Evolutionary conservation across 2,797 vertebrate genomes (phyloP), one percentile per base, ranked within the genome.

Genomic region (Cuniculus paca): DNA sequence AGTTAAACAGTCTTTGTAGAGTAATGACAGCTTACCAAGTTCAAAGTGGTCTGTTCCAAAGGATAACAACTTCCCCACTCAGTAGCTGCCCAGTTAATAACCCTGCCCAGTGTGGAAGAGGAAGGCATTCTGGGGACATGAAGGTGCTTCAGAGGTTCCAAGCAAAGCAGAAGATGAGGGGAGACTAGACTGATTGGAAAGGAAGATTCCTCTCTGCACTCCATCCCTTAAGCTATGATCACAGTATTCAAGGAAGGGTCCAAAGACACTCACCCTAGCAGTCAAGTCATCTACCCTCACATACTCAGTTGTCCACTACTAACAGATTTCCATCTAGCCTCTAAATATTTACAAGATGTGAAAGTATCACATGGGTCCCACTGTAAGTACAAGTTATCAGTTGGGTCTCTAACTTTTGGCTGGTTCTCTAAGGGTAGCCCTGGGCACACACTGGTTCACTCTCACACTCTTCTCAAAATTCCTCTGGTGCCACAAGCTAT

Each of bases 1-100:
- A 88, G 16, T 45, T 78, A 86, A 95, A 81, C 0, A 1, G 34
- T 60, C 50, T 97, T 97, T 75, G 54, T 85, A 75, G 68, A 85
- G n/a, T 83, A 77, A n/a, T 77, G 63, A 42, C 7, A n/a, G 48
- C 9, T 6, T 42, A 10, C 34, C 9, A 34, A 77, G 11, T 42
- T 6, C 34, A 63, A 24, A 72, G 52, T 16, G 9, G 56, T 26
- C 0, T 34, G 16, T 26, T 75, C 28, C 6, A 56, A 20, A 7
- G 36, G n/a, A 31, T 14, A 61, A 50, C 14, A 79, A 20, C 34
- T 80, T 24, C 58, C 39, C 24, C 22, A 19, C 11, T 58, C 20
- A 60, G 34, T 70, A 75, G 12, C 63, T 80, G 34, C 16, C 2
- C 0, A 5, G 36, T 17, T 39, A 16, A 45, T 22, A 61, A 77